A percentile compares a stretch with the other conserved stretches of the same genome.
Conservation (phyloP, 2,888 invertebrate genomes). For the Drosophila parthenogenetica region DNA sequence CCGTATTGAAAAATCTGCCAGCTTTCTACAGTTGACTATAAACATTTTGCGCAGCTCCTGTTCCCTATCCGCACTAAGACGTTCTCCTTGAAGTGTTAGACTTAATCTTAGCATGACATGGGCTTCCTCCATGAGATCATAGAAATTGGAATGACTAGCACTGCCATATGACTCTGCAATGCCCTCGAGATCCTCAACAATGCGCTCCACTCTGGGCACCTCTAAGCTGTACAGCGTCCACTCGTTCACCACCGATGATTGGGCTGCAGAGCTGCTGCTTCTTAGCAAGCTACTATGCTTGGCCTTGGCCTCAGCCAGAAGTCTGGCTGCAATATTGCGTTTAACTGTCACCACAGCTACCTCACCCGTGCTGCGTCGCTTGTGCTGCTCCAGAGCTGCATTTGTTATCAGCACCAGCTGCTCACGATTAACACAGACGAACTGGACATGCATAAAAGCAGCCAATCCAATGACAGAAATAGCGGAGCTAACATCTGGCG, state of each 20-base stretch:
- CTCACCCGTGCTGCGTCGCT: conserved; percentile 58
- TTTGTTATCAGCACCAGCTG: conserved; percentile 83
- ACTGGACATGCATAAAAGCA: conserved; percentile 83
- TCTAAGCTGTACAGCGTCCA: conserved; percentile 92
- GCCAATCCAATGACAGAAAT: conserved; percentile 84
- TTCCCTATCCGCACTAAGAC: conserved; percentile 68
- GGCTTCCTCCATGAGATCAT: conserved; percentile 90
- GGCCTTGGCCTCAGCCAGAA: conserved; percentile 81
- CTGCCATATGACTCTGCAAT: conserved; percentile 88
- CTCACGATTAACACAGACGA: conserved; percentile 81
- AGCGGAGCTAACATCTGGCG: conserved; percentile 82
- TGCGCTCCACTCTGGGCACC: conserved; percentile 87
- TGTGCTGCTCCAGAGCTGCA: conserved; percentile 69
- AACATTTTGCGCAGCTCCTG: conserved; percentile 76
- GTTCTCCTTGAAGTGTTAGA: conserved; percentile 78
- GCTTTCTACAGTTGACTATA: conserved; percentile 80
- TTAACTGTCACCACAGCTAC: conserved; percentile 63
- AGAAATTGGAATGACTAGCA: conserved; percentile 89
- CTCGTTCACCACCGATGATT: conserved; percentile 78
- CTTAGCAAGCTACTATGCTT: conserved; percentile 79
- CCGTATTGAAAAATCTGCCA: conserved; percentile 84
- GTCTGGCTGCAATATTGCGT: conserved; percentile 79
- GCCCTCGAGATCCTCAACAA: conserved; percentile 90
- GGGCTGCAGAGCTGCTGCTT: conserved; percentile 59
- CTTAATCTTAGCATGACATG: conserved; percentile 88